These are phyloP conservation scores for Stegastes partitus DNA, from an alignment of 2,113 vertebrate species.

Conservation along the genomic window DNA sequence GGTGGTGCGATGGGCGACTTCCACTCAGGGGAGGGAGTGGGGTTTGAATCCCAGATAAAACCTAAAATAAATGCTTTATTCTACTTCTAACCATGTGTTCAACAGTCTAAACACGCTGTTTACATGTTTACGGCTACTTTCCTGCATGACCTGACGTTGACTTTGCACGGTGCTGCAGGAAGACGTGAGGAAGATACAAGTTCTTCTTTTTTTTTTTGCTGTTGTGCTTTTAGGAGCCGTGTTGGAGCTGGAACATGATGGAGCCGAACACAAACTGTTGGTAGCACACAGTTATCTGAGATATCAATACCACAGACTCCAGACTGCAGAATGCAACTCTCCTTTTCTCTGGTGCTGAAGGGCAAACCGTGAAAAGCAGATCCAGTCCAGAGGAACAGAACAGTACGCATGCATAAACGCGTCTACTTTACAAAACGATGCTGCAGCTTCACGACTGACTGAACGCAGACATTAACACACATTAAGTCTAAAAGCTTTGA, in stretches of 20 bases:
- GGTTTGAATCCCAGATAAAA: no score
- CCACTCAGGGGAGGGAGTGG: no score
- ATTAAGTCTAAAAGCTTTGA: not conserved
- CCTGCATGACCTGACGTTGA: constrained; percentile 9
- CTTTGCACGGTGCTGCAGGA: not conserved
- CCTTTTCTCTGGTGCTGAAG: not conserved
- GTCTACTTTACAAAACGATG: not conserved
- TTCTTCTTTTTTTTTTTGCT: no score
- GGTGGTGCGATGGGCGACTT: no score
- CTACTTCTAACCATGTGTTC: no score
- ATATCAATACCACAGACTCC: no score
- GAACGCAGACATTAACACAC: not conserved
- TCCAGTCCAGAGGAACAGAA: not conserved
- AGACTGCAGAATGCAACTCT: not conserved
- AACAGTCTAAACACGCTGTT: not conserved
- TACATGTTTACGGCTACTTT: constrained; percentile 3
- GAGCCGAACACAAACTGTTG: no score
- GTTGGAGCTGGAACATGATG: no score
- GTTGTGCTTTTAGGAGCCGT: no score
- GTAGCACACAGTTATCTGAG: not conserved
- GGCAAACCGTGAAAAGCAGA: no score
- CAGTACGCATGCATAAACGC: not conserved
- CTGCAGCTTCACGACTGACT: not conserved
- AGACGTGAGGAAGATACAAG: not conserved
- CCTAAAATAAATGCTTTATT: no score